Conservation (phyloP, 2,113 vertebrate species). For the Anolis carolinensis region DNA sequence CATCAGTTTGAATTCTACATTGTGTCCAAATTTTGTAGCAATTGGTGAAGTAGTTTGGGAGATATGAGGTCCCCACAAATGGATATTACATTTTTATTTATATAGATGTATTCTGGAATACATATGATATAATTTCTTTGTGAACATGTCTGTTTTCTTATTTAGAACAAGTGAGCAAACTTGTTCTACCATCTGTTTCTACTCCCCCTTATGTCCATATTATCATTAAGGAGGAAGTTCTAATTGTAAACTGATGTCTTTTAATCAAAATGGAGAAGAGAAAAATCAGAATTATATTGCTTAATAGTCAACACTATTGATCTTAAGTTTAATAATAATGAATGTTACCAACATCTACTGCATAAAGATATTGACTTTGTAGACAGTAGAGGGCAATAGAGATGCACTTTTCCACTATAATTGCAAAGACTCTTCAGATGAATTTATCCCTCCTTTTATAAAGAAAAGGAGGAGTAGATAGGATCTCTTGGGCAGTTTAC, state of each 20-base stretch:
- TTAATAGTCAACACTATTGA: slow-evolving; percentile 53
- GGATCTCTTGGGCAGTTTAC: slow-evolving; percentile 67
- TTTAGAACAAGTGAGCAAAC: slow-evolving; percentile 22
- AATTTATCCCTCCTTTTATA: neutral
- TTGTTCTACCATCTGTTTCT: slow-evolving; percentile 18
- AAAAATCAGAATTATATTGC: slow-evolving; percentile 56
- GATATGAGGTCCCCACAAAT: too few relatives aligned
- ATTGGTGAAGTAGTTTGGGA: too few relatives aligned
- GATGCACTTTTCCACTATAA: slow-evolving; percentile 59
- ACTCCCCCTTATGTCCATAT: slow-evolving; percentile 37
- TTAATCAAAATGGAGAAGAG: slow-evolving; percentile 34
- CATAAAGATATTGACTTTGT: slow-evolving; percentile 3
- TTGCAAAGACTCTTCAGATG: slow-evolving; percentile 57
- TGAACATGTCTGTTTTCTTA: neutral
- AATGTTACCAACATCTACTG: slow-evolving; percentile 3
- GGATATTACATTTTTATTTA: too few relatives aligned
- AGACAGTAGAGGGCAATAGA: slow-evolving; percentile 71
- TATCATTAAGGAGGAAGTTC: slow-evolving; percentile 21
- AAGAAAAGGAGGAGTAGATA: slow-evolving; percentile 62
- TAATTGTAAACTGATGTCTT: slow-evolving; percentile 43
- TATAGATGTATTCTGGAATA: slow-evolving; percentile 10
- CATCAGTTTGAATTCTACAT: too few relatives aligned
- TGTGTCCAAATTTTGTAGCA: too few relatives aligned
- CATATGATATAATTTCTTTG: neutral
- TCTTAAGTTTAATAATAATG: neutral